Evolutionary conservation across 92 coral and sea anemone species (phyloP), one percentile per base, ranked within the genome.

Genomic region (Chrysogorgia sp.): DNA sequence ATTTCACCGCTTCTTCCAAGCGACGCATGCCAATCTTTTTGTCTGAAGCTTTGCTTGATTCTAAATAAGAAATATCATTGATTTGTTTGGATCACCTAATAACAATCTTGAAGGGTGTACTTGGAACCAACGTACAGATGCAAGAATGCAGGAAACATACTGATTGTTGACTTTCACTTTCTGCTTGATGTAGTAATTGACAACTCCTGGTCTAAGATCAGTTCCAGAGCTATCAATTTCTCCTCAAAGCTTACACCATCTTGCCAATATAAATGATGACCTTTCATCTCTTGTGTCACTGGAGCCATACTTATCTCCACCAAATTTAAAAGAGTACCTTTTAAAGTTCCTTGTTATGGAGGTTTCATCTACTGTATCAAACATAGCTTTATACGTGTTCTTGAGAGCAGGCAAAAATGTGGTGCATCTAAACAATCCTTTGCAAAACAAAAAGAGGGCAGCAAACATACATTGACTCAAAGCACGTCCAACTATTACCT

Each of bases 181-280:
- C 34, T 79, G 88, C 67, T 79, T 58, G n/a, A 84, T 43, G 41
- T 43, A 77, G 40, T 19, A 77, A 0, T 83, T 65, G 33, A 83
- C 34, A 23, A 83, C 35, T 37, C 83, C 87, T 20, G 87, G 83
- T 32, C 87, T 66, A 9, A 83, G 50, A 40, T 77, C 75, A 47
- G 33, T 34, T 31, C 87, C 87, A 83, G 83, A 30, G 15, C 1
- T 4, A 34, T 83, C 87, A 83, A 83, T 83, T 50, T 12, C 34
- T 31, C 83, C 87, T 19, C 83, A 63, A 60, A 35, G 74, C 33
- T 56, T 52, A 72, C 89, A 80, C 89, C 89, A 86, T 82, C 89
- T 81, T 35, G 89, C 89, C 30, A 75, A 43, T 13, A 86, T 53
- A 61, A 60, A 80, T 6, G 85, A 62, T 14, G 69, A 79, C 32